Evolutionary conservation across 37 sponge, comb jelly and placozoan genomes (phyloP).

Genomic region (Aphrocallistes beatrix): DNA sequence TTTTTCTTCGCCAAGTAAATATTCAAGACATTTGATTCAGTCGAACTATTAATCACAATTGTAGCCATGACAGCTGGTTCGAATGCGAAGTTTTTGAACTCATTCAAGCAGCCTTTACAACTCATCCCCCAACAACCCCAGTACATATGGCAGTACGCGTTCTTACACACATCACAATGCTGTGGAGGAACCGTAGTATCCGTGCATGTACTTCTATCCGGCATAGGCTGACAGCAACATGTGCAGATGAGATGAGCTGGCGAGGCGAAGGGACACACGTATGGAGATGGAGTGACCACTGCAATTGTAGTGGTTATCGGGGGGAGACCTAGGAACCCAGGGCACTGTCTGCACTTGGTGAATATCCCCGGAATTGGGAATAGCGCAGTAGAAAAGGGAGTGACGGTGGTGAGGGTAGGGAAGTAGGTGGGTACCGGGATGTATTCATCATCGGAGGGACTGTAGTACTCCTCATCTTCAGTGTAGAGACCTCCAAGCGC

Average conservation of each 20-base stretch:
- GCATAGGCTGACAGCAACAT: conserved; percentile 77
- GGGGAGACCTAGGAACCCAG: conserved; percentile 23
- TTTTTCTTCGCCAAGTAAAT: conserved; percentile 39
- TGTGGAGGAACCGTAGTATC: conserved; percentile 42
- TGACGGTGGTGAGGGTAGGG: neutral
- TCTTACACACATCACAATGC: conserved; percentile 57
- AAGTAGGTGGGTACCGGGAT: neutral
- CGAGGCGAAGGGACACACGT: conserved; percentile 35
- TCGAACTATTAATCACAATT: conserved; percentile 36
- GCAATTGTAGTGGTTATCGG: conserved; percentile 10
- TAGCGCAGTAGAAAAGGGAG: conserved; percentile 16
- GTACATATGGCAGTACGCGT: conserved; percentile 70
- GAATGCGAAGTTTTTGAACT: conserved; percentile 54
- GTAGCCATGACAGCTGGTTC: neutral
- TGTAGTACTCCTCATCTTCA: conserved; percentile 4
- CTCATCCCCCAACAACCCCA: conserved; percentile 52
- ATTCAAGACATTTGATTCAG: conserved; percentile 60
- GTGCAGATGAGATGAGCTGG: conserved; percentile 51
- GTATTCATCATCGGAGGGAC: neutral
- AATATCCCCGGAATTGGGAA: neutral
- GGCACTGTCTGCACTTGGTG: conserved; percentile 66
- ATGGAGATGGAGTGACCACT: conserved; percentile 27
- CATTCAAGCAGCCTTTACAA: conserved; percentile 61
- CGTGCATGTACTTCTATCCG: conserved; percentile 34
- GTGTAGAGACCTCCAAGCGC: neutral